These are phyloP conservation scores for Coccyzus lansbergi DNA, from an alignment of 2,797 vertebrate species.

Conservation along the genomic window DNA sequence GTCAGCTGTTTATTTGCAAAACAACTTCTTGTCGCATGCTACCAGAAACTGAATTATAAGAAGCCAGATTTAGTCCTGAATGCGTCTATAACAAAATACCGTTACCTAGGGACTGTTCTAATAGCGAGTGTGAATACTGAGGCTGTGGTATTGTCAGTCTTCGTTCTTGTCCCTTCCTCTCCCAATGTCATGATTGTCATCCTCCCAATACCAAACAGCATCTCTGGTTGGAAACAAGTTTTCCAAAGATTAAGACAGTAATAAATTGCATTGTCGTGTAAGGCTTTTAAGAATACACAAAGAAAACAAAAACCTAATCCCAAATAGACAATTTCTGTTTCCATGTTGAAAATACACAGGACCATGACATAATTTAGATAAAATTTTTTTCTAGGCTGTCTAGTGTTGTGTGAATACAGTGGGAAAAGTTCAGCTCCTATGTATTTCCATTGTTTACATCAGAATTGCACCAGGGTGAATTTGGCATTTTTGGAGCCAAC, in stretches of 20 bases:
- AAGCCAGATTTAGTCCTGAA: not conserved
- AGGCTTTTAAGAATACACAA: not conserved
- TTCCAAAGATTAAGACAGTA: not conserved
- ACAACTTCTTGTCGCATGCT: not conserved
- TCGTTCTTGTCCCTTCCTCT: not conserved
- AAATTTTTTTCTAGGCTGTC: not conserved
- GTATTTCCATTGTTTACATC: not conserved
- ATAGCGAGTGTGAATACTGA: not conserved
- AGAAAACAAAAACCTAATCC: not conserved
- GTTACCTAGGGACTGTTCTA: not conserved
- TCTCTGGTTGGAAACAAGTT: not conserved
- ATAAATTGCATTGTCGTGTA: not conserved
- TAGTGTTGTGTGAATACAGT: not conserved
- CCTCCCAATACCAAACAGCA: not conserved
- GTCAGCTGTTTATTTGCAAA: not conserved
- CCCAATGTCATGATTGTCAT: not conserved
- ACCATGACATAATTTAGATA: not conserved
- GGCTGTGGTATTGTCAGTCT: not conserved
- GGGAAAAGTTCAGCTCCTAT: conserved; percentile 38
- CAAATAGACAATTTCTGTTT: not conserved
- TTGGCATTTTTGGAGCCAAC: not conserved
- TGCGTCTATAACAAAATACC: not conserved
- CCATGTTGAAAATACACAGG: not conserved
- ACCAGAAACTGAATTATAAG: not conserved
- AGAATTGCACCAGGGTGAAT: not conserved